Base-by-base conservation (phyloP, 2,888 invertebrate species). In the Eilema depressum region DNA sequence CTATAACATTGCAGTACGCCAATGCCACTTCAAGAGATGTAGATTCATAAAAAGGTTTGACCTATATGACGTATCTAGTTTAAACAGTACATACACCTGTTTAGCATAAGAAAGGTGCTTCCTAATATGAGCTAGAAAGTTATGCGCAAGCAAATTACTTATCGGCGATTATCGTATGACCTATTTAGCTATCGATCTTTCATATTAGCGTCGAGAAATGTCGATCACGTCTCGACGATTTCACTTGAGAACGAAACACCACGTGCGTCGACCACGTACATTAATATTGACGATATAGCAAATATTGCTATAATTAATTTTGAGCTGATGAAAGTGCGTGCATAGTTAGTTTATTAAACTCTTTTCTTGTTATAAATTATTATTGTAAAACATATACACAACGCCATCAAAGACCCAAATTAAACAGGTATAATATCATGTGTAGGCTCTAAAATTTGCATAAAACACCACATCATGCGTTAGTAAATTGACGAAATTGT, bases 91-190 rank as follows among this genome's bases (percentile, higher is more conserved):
- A 20, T 47, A 20, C 20, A 17, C 5, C 20, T 47, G 5, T 47
- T 47, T 47, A 47, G 47, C 47, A 53, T 53, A n/a, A 53, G 53
- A 78, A 77, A 78, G 69, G 71, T 69, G 26, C 68, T 61, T 57
- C 79, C 79, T 73, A 75, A 79, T 75, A 77, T 60, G 83, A 63
- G 62, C 41, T 70, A 79, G 81, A 82, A 82, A 82, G 83, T 78
- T 57, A 71, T 76, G 69, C 62, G 63, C 59, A 41, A 70, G 69
- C 72, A 77, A 79, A 25, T 74, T 72, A 79, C 66, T 69, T 26
- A 23, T 30, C n/a, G 37, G 70, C 70, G 71, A 75, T 79, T 62
- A 81, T 73, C 65, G 69, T 62, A 30, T 73, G 79, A 71, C 83
- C 82, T 75, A 81, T 76, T 74, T 79, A 72, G 63, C 64, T 63